Conservation (phyloP, 2,888 invertebrate genomes). For the Ditula angustiorana region DNA sequence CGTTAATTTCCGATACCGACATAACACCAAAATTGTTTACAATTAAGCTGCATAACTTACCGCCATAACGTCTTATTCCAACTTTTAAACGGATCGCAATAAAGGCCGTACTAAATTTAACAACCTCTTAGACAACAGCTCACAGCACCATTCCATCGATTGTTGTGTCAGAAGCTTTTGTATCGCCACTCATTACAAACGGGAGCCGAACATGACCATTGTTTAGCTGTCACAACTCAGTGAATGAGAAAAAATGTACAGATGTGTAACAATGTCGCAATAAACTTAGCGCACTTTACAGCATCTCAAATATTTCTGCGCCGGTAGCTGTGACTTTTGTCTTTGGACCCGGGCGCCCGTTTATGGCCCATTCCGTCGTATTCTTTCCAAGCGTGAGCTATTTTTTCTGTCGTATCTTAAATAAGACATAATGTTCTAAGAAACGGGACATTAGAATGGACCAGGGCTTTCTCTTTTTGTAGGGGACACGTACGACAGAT, state of each 20-base stretch:
- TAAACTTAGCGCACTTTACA: slow-evolving; percentile 75
- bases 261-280: slow-evolving; percentile 76
- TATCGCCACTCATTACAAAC: slow-evolving; percentile 65
- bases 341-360: slow-evolving; percentile 62
- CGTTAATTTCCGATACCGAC: neutral
- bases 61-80: neutral
- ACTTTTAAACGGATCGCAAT: slow-evolving; percentile 1
- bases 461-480: slow-evolving; percentile 79
- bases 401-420: slow-evolving; percentile 80
- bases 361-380: slow-evolving; percentile 79
- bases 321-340: slow-evolving; percentile 79
- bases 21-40: neutral
- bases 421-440: slow-evolving; percentile 84
- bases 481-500: slow-evolving; percentile 76
- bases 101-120: slow-evolving; percentile 20
- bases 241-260: slow-evolving; percentile 68
- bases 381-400: slow-evolving; percentile 71
- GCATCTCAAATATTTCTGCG: slow-evolving; percentile 74
- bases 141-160: slow-evolving; percentile 12
- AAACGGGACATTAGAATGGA: slow-evolving; percentile 80
- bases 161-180: slow-evolving; percentile 45
- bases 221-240: slow-evolving; percentile 72
- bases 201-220: slow-evolving; percentile 75
- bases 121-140: slow-evolving; percentile 10
- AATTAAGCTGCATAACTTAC: neutral